Evolutionary conservation across 92 coral and sea anemone genomes (phyloP).

Genomic region (Parazoanthus darwini): DNA sequence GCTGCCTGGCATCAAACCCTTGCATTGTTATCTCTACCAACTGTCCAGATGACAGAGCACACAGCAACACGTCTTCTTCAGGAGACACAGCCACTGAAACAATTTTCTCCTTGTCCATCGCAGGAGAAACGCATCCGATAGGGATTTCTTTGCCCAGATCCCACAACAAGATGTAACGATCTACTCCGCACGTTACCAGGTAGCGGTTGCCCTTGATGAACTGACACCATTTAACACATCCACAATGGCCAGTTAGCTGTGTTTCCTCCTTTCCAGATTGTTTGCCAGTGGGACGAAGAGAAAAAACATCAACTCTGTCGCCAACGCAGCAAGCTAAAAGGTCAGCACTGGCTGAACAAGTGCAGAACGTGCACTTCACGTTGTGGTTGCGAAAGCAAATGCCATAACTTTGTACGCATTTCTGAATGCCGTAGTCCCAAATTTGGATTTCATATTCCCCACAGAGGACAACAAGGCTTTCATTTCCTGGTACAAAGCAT

Average conservation of each 20-base stretch:
- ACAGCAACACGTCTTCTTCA: no score
- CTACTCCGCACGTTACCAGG: constrained; percentile 24
- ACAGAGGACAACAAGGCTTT: background rate
- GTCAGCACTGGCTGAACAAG: no score
- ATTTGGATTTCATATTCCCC: background rate
- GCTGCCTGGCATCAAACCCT: no score
- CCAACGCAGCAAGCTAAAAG: background rate
- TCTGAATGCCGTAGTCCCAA: background rate
- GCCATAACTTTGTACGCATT: no score
- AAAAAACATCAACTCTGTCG: no score
- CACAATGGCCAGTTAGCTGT: constrained; percentile 38
- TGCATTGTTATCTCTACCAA: no score
- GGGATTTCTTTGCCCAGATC: constrained; percentile 24
- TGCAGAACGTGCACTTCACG: background rate
- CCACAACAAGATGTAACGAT: constrained; percentile 29
- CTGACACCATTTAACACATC: constrained; percentile 40
- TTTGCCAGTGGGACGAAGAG: background rate
- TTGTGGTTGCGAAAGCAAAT: background rate
- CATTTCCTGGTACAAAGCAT: background rate
- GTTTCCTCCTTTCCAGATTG: no score
- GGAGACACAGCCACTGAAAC: background rate
- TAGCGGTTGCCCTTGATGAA: constrained; percentile 49
- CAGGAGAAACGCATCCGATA: constrained; percentile 17
- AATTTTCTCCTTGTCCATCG: background rate
- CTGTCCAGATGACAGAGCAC: no score